Conservation (phyloP, 2,888 invertebrate genomes). For the Allophyes oxyacanthae region DNA sequence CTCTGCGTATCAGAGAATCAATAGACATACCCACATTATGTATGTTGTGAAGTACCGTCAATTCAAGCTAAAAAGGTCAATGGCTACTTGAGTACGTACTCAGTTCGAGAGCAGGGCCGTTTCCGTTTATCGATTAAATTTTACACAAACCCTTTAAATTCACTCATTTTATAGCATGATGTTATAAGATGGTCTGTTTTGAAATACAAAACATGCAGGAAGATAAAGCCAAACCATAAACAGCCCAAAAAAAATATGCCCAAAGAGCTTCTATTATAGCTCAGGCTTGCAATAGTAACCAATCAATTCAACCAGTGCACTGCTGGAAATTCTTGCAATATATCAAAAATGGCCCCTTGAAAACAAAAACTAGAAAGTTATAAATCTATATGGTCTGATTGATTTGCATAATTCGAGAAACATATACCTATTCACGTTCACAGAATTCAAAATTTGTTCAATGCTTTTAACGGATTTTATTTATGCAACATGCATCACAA, state of each 20-base stretch:
- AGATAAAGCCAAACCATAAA: too few species aligned
- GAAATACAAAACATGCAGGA: background rate
- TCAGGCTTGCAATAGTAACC: too few species aligned
- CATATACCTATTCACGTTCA: background rate
- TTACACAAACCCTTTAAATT: conserved; percentile 61
- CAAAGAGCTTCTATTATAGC: too few species aligned
- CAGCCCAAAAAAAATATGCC: too few species aligned
- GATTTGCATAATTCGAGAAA: too few species aligned
- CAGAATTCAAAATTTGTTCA: background rate
- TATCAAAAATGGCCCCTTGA: too few species aligned
- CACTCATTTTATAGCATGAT: conserved; percentile 29
- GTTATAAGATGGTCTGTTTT: conserved; percentile 13
- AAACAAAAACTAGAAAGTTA: too few species aligned
- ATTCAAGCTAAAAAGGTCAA: conserved; percentile 68
- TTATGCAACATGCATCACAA: background rate
- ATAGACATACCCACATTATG: conserved; percentile 54
- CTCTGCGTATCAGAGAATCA: conserved; percentile 42
- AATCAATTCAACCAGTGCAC: too few species aligned
- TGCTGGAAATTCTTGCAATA: too few species aligned
- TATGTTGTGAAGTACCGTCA: conserved; percentile 54
- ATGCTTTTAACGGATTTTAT: background rate
- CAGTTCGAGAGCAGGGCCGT: conserved; percentile 58
- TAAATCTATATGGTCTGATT: too few species aligned
- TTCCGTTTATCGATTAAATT: conserved; percentile 69
- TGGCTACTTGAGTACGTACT: conserved; percentile 66